phyloP scores from a whole-genome alignment of 2,113 vertebrate species.

The Glaucomys volans region DNA sequence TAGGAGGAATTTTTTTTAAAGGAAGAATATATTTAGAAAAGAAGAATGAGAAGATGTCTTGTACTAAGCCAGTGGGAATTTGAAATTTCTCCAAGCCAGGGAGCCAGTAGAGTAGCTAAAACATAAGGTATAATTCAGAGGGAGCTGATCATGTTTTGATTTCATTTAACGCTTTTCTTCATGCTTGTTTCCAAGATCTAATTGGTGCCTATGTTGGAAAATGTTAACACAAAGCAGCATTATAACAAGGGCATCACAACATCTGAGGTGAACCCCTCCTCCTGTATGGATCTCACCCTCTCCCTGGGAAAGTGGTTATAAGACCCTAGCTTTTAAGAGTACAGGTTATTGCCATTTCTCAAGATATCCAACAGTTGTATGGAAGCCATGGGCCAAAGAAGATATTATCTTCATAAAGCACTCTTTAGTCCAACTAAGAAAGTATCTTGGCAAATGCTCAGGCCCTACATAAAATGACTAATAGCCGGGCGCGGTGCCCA shows the following conservation, averaged over 20 bases:
- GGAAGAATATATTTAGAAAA: conserved; percentile 32
- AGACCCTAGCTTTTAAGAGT: conserved; percentile 9
- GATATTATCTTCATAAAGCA: not conserved
- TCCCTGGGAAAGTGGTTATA: not conserved
- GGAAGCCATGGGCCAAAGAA: not conserved
- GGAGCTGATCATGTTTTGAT: conserved; percentile 71
- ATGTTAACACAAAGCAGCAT: not conserved
- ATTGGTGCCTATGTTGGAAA: conserved; percentile 53
- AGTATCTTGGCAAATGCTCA: not conserved
- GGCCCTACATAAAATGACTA: not conserved
- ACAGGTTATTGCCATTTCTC: not conserved
- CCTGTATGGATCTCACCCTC: not conserved
- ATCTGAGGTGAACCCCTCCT: not conserved
- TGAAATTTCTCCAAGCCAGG: conserved; percentile 68
- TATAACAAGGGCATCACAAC: conserved; percentile 10
- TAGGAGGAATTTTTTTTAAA: not conserved
- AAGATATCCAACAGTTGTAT: not conserved
- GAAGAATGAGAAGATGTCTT: conserved; percentile 12
- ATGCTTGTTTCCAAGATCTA: conserved; percentile 64
- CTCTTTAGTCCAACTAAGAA: not conserved
- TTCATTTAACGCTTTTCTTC: conserved; percentile 69
- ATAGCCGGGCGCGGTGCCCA: too few species aligned
- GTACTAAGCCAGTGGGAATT: conserved; percentile 50
- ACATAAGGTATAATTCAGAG: conserved; percentile 77
- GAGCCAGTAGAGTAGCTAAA: not conserved